phyloP scores from a whole-genome alignment of 1,140 invertebrate genomes.

The Orchestia grillus region DNA sequence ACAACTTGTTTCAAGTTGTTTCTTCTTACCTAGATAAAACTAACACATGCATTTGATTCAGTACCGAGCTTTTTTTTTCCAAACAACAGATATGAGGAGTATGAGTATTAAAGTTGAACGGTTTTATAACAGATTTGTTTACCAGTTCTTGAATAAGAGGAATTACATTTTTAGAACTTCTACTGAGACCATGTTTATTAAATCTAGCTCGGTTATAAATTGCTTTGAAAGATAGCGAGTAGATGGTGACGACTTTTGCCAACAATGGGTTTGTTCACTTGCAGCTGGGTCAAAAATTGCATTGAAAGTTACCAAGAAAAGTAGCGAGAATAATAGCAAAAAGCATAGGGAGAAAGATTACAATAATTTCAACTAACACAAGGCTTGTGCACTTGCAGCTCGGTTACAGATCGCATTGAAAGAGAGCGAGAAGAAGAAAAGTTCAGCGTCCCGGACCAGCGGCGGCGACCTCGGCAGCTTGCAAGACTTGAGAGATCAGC shows the following conservation, averaged over 20 bases:
- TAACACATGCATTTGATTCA: background rate
- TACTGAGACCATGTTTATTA: too few species aligned
- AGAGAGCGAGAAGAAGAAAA: slow-evolving; percentile 63
- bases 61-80: too few species aligned
- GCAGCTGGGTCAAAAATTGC: too few species aligned
- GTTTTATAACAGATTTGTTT: background rate
- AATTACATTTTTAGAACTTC: background rate
- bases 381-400: slow-evolving; percentile 28
- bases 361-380: background rate
- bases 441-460: background rate
- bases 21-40: background rate
- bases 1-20: too few species aligned
- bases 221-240: too few species aligned
- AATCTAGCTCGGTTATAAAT: too few species aligned
- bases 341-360: too few species aligned
- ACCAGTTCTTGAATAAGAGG: background rate
- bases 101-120: background rate
- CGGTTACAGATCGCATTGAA: slow-evolving; percentile 60
- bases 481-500: slow-evolving; percentile 66
- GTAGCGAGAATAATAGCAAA: too few species aligned
- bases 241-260: too few species aligned
- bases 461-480: slow-evolving; percentile 62
- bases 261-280: too few species aligned
- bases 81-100: background rate
- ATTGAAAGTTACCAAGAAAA: too few species aligned